Percentiles rank a stretch among this genome's conserved stretches.
phyloP scores from a whole-genome alignment of 2,888 invertebrate genomes.

The Harmothoe impar region DNA sequence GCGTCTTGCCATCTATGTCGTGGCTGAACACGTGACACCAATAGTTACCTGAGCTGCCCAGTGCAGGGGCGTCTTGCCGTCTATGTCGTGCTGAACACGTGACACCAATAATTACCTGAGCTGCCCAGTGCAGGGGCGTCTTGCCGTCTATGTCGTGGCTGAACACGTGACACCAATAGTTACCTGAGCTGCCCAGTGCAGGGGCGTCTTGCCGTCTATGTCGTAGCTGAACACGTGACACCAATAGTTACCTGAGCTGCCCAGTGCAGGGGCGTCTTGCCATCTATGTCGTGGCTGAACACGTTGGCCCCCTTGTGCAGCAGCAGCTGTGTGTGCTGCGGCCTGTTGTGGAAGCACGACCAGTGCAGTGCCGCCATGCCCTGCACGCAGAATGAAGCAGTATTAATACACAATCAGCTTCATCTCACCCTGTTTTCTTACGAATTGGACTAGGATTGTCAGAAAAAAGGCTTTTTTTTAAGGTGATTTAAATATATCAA shows the following conservation, averaged over 20 bases:
- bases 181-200: constrained; percentile 79
- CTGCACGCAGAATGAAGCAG: background rate
- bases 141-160: constrained; percentile 78
- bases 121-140: constrained; percentile 80
- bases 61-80: constrained; percentile 75
- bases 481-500: too few relatives aligned
- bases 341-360: constrained; percentile 65
- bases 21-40: too few relatives aligned
- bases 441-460: too few relatives aligned
- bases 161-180: constrained; percentile 72
- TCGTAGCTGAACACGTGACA: background rate
- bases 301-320: constrained; percentile 65
- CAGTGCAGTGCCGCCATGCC: constrained; percentile 81
- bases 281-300: constrained; percentile 76
- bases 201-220: constrained; percentile 79
- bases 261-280: constrained; percentile 80
- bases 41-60: too few relatives aligned
- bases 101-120: constrained; percentile 79
- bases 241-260: constrained; percentile 77
- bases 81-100: constrained; percentile 68
- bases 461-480: too few relatives aligned
- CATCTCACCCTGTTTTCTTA: too few relatives aligned
- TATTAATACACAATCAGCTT: background rate
- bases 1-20: too few relatives aligned
- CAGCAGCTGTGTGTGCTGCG: constrained; percentile 76